Evolutionary conservation across 1,140 invertebrate genomes (phyloP).

Genomic region (Asbolus verrucosus): DNA sequence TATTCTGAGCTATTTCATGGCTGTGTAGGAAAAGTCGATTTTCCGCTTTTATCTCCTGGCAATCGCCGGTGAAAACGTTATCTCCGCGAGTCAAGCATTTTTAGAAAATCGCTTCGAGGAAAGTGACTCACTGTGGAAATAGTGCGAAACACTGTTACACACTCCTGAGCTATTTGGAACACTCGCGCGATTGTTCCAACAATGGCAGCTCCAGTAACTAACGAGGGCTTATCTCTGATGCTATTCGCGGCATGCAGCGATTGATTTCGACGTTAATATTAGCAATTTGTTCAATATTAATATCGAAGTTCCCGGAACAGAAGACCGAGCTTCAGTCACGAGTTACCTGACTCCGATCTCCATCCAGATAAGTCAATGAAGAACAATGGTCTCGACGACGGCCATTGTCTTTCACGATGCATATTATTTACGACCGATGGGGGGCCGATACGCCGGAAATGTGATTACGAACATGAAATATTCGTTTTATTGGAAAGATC

Average conservation of each 20-base stretch:
- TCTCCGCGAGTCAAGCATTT: not conserved
- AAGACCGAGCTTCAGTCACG: slow-evolving; percentile 7
- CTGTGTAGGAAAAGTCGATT: too few species aligned
- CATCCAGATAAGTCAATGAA: slow-evolving; percentile 1
- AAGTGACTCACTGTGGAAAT: slow-evolving; percentile 21
- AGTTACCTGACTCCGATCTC: slow-evolving; percentile 31
- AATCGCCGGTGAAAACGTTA: not conserved
- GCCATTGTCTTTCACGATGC: slow-evolving; percentile 19
- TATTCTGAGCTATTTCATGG: too few species aligned
- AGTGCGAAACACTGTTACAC: slow-evolving; percentile 8
- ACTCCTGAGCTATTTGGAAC: slow-evolving; percentile 2
- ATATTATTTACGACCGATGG: slow-evolving; percentile 28
- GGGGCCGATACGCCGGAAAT: slow-evolving; percentile 1
- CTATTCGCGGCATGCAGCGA: not conserved
- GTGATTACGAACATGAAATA: too few species aligned
- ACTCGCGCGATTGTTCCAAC: not conserved
- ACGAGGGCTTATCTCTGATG: too few species aligned
- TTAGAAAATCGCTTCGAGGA: slow-evolving; percentile 9
- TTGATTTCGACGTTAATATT: slow-evolving; percentile 12
- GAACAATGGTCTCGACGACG: slow-evolving; percentile 31
- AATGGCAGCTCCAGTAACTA: too few species aligned
- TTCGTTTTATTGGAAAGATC: too few species aligned
- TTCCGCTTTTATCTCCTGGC: too few species aligned
- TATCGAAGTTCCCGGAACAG: slow-evolving; percentile 10
- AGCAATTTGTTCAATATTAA: too few species aligned